Conservation (phyloP, 2,888 invertebrate species). For the Drosophila mercatorum region DNA sequence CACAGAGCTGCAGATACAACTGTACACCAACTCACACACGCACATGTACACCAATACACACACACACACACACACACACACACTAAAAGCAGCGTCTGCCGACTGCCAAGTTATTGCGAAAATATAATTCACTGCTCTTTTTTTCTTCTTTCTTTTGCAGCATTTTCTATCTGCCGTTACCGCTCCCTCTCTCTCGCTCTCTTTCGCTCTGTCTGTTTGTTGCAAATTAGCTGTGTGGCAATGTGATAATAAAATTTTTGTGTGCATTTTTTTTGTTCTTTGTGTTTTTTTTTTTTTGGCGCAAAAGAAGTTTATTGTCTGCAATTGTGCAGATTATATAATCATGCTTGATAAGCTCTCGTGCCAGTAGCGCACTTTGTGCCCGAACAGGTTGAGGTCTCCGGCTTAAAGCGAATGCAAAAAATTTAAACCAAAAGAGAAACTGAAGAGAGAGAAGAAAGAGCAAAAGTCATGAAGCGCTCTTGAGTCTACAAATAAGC, state of each 20-base stretch:
- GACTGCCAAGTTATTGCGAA: slow-evolving; percentile 69
- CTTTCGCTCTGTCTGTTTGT: slow-evolving; percentile 15
- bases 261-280: slow-evolving; percentile 20
- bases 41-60: slow-evolving; percentile 10
- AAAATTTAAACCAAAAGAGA: too few relatives aligned
- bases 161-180: slow-evolving; percentile 18
- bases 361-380: slow-evolving; percentile 11
- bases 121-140: slow-evolving; percentile 69
- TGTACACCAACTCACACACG: slow-evolving; percentile 18
- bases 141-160: slow-evolving; percentile 50
- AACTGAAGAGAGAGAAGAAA: too few relatives aligned
- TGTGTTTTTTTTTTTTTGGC: slow-evolving; percentile 48
- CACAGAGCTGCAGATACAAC: slow-evolving; percentile 53
- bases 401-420: background rate
- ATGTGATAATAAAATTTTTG: slow-evolving; percentile 68
- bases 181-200: background rate
- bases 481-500: too few relatives aligned
- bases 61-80: slow-evolving; percentile 16
- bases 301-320: slow-evolving; percentile 73
- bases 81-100: slow-evolving; percentile 34
- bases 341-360: slow-evolving; percentile 47
- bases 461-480: too few relatives aligned
- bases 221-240: slow-evolving; percentile 72
- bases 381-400: slow-evolving; percentile 11
- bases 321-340: slow-evolving; percentile 72